A percentile compares a stretch with the other conserved stretches of the same genome.
These are phyloP conservation scores for Morpho helenor DNA, from an alignment of 2,888 invertebrate genomes.

Conservation along the genomic window DNA sequence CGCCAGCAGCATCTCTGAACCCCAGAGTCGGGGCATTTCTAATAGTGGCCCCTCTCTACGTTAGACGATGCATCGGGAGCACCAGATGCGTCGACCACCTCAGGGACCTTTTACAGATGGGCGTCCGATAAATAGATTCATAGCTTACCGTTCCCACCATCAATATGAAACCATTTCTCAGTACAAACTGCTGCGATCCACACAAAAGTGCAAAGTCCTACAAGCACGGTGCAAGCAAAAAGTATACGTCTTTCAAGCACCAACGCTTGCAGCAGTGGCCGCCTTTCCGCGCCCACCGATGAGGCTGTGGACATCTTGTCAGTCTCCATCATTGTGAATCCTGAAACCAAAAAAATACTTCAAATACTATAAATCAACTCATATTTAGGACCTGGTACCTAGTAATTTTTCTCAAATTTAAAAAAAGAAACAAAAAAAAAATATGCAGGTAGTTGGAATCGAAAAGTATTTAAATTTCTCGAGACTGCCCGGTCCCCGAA, in stretches of 20 bases:
- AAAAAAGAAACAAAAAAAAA: no score
- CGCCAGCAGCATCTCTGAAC: no score
- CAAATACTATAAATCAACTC: not conserved
- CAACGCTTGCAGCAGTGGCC: constrained; percentile 80
- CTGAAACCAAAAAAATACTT: constrained; percentile 1
- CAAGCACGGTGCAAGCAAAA: constrained; percentile 83
- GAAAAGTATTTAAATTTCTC: no score
- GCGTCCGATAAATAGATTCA: not conserved
- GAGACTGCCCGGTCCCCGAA: no score
- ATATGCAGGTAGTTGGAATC: no score
- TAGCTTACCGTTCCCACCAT: constrained; percentile 54
- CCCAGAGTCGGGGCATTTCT: no score
- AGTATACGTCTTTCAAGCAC: constrained; percentile 86
- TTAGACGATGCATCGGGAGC: no score
- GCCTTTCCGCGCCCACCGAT: constrained; percentile 79
- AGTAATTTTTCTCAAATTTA: no score
- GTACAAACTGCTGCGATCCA: constrained; percentile 88
- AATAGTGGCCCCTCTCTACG: no score
- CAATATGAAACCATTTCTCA: constrained; percentile 85
- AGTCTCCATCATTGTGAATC: constrained; percentile 52
- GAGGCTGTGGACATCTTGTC: constrained; percentile 82
- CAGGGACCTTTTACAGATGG: no score
- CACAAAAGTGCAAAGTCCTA: constrained; percentile 82
- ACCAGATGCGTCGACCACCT: no score
- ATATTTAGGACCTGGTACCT: no score